Conservation (phyloP, 2,888 invertebrate genomes). For the Tricholauxania praeusta region DNA sequence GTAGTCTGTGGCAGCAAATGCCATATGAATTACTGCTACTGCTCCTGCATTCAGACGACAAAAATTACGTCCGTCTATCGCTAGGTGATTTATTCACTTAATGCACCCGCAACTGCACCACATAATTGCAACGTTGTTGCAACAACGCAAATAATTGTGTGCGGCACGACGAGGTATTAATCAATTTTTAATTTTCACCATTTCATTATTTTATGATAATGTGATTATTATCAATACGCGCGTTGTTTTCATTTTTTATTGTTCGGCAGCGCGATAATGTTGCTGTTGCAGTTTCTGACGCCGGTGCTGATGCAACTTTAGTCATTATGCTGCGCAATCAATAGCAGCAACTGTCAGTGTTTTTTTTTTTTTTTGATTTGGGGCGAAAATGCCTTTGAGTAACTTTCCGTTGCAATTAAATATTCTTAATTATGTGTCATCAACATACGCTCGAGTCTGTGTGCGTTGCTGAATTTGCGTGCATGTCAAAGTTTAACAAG, state of each 20-base stretch:
- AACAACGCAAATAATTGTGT: constrained; percentile 36
- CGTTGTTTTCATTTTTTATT: background rate
- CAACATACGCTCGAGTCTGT: constrained; percentile 6
- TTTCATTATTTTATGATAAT: constrained; percentile 38
- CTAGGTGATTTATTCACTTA: constrained; percentile 34
- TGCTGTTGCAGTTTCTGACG: constrained; percentile 1
- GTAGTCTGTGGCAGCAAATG: too few species aligned
- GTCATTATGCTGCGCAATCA: constrained; percentile 1
- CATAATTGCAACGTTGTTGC: constrained; percentile 35
- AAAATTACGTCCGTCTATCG: constrained; percentile 20
- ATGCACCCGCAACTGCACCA: constrained; percentile 30
- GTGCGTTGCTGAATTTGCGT: too few species aligned
- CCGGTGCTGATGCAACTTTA: background rate
- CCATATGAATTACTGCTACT: too few species aligned
- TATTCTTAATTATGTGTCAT: constrained; percentile 38
- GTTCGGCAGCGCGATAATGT: background rate
- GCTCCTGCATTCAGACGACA: background rate
- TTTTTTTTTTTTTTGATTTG: background rate
- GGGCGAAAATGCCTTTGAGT: background rate
- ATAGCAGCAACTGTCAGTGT: background rate
- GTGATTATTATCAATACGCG: constrained; percentile 34
- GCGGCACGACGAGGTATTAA: constrained; percentile 32
- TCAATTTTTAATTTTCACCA: constrained; percentile 40
- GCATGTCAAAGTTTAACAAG: too few species aligned
- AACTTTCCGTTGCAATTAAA: constrained; percentile 1